A percentile compares a stretch with the other conserved stretches of the same genome.
These are phyloP conservation scores for Mormyrus hasselquistii DNA, from an alignment of 2,797 vertebrate species.

Conservation along the genomic window DNA sequence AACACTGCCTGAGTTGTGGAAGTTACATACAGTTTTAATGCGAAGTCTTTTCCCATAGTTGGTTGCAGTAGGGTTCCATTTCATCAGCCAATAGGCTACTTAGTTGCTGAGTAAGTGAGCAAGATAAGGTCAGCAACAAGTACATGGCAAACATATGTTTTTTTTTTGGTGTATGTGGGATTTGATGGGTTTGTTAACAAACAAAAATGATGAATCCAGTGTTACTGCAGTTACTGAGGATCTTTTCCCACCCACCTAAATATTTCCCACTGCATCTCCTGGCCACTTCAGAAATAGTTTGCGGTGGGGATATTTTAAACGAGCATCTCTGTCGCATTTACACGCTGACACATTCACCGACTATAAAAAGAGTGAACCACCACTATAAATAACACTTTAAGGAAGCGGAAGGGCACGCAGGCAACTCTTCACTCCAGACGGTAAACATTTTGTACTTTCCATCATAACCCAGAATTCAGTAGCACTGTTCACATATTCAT, in stretches of 20 bases:
- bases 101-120: background rate
- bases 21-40: background rate
- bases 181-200: background rate
- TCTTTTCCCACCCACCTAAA: conserved; percentile 15
- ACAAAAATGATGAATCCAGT: background rate
- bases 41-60: background rate
- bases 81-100: background rate
- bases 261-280: conserved; percentile 18
- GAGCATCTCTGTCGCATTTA: conserved; percentile 58
- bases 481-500: background rate
- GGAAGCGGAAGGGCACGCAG: conserved; percentile 5
- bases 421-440: background rate
- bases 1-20: background rate
- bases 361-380: conserved; percentile 1
- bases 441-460: conserved; percentile 14
- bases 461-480: background rate
- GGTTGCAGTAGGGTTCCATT: background rate
- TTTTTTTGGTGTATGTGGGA: background rate
- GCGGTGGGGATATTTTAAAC: conserved; percentile 59
- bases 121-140: background rate
- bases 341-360: conserved; percentile 33
- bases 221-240: background rate
- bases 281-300: conserved; percentile 60
- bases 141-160: background rate
- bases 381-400: conserved; percentile 13